Evolutionary conservation across 2,888 invertebrate genomes (phyloP).

Genomic region (Caenorhabditis sinica): DNA sequence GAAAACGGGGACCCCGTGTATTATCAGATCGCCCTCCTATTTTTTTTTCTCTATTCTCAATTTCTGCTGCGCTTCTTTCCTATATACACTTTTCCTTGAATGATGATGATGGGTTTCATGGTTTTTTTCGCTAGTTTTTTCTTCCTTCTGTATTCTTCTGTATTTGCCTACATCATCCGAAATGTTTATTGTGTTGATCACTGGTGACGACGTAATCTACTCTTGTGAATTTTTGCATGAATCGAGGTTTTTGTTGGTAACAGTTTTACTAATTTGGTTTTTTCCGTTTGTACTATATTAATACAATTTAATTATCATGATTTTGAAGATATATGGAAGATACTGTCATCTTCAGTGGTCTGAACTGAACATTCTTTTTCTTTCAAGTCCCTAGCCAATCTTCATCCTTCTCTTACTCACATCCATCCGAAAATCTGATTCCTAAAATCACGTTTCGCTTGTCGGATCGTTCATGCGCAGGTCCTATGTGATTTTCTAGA

Average conservation of each 20-base stretch:
- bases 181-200: constrained; percentile 25
- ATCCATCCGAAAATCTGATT: constrained; percentile 47
- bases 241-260: too few relatives aligned
- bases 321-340: too few relatives aligned
- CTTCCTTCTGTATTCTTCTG: constrained; percentile 9
- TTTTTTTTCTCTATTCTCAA: constrained; percentile 19
- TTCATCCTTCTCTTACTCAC: constrained; percentile 8
- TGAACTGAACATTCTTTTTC: too few relatives aligned
- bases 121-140: background rate
- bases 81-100: constrained; percentile 27
- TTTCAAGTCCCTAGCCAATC: background rate
- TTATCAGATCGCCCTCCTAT: constrained; percentile 49
- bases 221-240: background rate
- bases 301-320: too few relatives aligned
- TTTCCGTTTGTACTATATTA: too few relatives aligned
- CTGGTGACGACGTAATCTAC: constrained; percentile 9
- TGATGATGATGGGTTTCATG: constrained; percentile 12
- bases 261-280: too few relatives aligned
- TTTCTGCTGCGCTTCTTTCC: constrained; percentile 18
- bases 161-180: constrained; percentile 9
- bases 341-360: too few relatives aligned
- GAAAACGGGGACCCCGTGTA: constrained; percentile 23
- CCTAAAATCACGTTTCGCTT: constrained; percentile 58
- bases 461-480: constrained; percentile 57
- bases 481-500: constrained; percentile 46